phyloP scores from a whole-genome alignment of 30 jellyfish, hydroid and myxozoan species.

The Cassiopea andromeda region DNA sequence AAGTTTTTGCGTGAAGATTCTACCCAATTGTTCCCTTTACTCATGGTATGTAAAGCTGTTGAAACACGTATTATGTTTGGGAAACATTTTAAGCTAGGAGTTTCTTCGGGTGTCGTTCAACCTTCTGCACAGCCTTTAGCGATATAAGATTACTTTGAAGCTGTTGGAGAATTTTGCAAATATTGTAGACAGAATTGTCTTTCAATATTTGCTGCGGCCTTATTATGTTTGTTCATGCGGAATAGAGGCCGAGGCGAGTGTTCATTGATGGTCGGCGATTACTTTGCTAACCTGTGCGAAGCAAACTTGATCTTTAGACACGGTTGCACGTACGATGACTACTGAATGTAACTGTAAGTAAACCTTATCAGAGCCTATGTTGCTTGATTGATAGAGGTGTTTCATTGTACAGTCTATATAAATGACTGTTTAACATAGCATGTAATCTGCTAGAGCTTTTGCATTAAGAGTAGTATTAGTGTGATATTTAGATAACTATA shows the following conservation, averaged over 20 bases:
- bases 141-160: background rate
- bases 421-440: no score
- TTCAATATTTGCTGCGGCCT: background rate
- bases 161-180: background rate
- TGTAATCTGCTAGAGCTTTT: no score
- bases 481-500: no score
- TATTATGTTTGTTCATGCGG: background rate
- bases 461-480: no score
- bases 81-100: no score
- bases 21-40: background rate
- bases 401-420: no score
- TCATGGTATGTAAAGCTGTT: background rate
- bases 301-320: background rate
- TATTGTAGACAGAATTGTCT: background rate
- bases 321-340: background rate
- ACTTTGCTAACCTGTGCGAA: conserved; percentile 17
- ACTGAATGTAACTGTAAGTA: background rate
- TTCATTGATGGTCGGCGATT: background rate
- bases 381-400: no score
- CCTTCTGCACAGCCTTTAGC: background rate
- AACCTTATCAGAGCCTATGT: no score
- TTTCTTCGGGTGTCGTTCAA: background rate
- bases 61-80: background rate
- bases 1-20: background rate
- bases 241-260: conserved; percentile 49